Conservation (phyloP, 2,888 invertebrate species). For the Chalcis sispes region DNA sequence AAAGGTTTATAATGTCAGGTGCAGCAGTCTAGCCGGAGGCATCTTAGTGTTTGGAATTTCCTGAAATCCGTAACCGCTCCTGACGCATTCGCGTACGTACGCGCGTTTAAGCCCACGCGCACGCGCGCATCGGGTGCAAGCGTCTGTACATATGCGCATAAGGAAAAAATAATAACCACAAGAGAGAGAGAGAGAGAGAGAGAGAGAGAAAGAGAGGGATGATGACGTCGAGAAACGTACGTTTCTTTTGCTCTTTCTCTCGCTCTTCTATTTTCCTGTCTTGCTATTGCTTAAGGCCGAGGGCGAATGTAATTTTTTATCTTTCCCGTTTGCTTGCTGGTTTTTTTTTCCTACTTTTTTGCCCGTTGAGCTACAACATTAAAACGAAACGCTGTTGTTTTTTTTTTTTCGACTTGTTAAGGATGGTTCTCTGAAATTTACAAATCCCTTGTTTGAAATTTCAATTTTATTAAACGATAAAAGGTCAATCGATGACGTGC, state of each 20-base stretch:
- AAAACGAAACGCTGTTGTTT: no score
- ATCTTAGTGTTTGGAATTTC: conserved; percentile 58
- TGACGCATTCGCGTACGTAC: conserved; percentile 12
- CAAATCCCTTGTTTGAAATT: no score
- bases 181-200: no score
- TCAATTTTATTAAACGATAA: no score
- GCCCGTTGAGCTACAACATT: no score
- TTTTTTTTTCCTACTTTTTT: not conserved
- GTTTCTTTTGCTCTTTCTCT: not conserved
- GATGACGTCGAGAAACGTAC: conserved; percentile 31
- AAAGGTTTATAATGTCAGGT: conserved; percentile 58
- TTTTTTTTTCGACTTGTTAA: no score
- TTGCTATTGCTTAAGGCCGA: not conserved
- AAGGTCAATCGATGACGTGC: no score
- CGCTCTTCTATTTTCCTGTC: no score
- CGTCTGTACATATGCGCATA: no score
- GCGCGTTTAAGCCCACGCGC: conserved; percentile 8
- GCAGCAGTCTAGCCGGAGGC: conserved; percentile 58
- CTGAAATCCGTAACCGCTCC: no score
- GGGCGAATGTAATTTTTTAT: conserved; percentile 31
- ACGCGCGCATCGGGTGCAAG: conserved; percentile 21
- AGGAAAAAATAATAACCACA: conserved; percentile 43
- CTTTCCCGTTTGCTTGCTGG: not conserved
- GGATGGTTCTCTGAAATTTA: no score
- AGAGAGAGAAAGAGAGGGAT: no score